phyloP scores from a whole-genome alignment of 2,888 invertebrate species.

The Galeopsomyia nigrocyanea region DNA sequence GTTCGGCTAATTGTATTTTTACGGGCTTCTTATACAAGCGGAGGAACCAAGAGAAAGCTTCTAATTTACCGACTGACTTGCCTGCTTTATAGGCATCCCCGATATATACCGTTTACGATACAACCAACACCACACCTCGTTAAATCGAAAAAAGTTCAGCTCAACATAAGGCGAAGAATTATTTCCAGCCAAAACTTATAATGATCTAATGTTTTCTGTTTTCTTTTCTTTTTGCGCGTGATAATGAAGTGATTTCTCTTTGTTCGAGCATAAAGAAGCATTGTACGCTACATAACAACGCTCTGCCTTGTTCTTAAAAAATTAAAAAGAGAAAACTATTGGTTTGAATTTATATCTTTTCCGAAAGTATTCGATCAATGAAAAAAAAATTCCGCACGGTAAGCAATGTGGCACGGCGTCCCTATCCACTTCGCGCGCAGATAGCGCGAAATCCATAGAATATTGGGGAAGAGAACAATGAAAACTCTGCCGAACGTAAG shows the following conservation, averaged over 20 bases:
- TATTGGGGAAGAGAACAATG: constrained; percentile 22
- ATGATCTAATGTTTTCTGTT: too few relatives aligned
- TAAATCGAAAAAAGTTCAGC: constrained; percentile 60
- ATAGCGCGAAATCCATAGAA: too few relatives aligned
- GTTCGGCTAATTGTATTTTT: constrained; percentile 66
- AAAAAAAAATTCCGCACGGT: constrained; percentile 9
- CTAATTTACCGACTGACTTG: constrained; percentile 65
- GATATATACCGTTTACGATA: constrained; percentile 62
- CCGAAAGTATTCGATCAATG: constrained; percentile 19
- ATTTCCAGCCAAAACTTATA: constrained; percentile 38
- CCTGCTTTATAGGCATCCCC: constrained; percentile 63
- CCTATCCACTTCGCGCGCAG: too few relatives aligned
- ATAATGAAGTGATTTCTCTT: too few relatives aligned
- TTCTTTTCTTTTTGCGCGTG: too few relatives aligned
- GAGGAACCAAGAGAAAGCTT: constrained; percentile 44
- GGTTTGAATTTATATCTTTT: neutral
- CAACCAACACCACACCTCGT: constrained; percentile 66
- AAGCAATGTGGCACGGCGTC: neutral
- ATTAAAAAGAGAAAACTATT: too few relatives aligned
- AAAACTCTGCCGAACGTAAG: constrained; percentile 32
- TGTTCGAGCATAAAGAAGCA: too few relatives aligned
- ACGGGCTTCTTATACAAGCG: constrained; percentile 58
- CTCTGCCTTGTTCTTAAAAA: too few relatives aligned
- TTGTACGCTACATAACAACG: too few relatives aligned
- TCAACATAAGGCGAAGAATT: constrained; percentile 52